Percentiles rank a stretch among this genome's conserved stretches.
Conservation (phyloP, 2,797 vertebrate species). For the Steatocranus sp. region DNA sequence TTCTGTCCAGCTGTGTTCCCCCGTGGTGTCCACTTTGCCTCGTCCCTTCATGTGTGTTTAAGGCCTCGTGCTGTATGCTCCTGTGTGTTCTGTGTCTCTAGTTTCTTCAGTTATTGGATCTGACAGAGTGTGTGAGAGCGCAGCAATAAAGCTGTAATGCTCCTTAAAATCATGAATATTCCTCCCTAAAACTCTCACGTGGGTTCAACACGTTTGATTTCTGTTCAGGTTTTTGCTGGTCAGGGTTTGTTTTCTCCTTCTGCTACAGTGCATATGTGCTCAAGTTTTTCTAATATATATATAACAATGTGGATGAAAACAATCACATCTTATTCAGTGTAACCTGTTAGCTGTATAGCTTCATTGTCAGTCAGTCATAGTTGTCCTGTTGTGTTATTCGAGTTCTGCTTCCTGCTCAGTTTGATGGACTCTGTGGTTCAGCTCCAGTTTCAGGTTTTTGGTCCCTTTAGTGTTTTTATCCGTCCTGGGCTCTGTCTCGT, state of each 20-base stretch:
- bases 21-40: neutral
- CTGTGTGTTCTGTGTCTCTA: neutral
- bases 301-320: neutral
- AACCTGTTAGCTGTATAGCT: fast-evolving
- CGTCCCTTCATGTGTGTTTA: neutral
- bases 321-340: neutral
- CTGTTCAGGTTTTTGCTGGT: neutral
- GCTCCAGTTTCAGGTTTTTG: neutral
- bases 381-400: neutral
- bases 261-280: neutral
- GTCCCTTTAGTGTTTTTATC: neutral
- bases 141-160: neutral
- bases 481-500: neutral
- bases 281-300: too few species aligned
- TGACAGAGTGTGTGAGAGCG: neutral
- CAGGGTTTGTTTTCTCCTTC: neutral
- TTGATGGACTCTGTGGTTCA: neutral
- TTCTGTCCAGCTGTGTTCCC: neutral
- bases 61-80: neutral
- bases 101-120: neutral
- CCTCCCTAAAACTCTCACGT: neutral
- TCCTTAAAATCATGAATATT: neutral
- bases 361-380: neutral
- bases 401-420: neutral
- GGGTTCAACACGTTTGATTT: neutral